Conservation (phyloP, 1,140 invertebrate species). For the Danaus plexippus region DNA sequence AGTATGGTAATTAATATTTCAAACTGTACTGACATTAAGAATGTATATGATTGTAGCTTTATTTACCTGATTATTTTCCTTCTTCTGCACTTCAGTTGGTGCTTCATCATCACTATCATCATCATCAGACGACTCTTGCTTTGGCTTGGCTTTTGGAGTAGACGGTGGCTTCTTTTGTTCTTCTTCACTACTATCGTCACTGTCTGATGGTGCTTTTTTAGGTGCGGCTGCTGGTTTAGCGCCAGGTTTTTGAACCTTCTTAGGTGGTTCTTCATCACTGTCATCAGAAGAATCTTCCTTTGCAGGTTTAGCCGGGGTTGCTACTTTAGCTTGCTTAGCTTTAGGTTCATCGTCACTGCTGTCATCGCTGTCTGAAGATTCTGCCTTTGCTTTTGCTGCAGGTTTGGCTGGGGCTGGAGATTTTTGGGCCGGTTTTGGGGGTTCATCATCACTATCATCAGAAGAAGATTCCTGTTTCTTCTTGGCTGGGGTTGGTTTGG, state of each 20-base stretch:
- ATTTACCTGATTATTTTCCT: conserved; percentile 20
- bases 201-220: conserved; percentile 2
- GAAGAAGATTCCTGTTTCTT: conserved; percentile 32
- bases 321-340: conserved; percentile 15
- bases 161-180: no score
- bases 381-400: conserved; percentile 25
- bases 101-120: conserved; percentile 36
- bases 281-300: conserved; percentile 36
- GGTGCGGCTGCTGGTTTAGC: conserved; percentile 1
- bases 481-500: conserved; percentile 23
- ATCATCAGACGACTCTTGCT: not conserved
- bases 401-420: conserved; percentile 11
- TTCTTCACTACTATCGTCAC: no score
- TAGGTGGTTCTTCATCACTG: conserved; percentile 25
- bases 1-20: no score
- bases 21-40: not conserved
- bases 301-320: conserved; percentile 11
- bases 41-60: not conserved
- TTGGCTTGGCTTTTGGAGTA: no score
- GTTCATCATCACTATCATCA: conserved; percentile 40
- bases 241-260: not conserved
- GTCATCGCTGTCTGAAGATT: conserved; percentile 31
- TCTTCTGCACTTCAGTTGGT: conserved; percentile 42
- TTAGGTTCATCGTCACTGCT: conserved; percentile 38
- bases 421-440: conserved; percentile 15